Percentiles rank a stretch among this genome's conserved stretches.
Conservation (phyloP, 1,140 invertebrate genomes). For the Euura lappo region DNA sequence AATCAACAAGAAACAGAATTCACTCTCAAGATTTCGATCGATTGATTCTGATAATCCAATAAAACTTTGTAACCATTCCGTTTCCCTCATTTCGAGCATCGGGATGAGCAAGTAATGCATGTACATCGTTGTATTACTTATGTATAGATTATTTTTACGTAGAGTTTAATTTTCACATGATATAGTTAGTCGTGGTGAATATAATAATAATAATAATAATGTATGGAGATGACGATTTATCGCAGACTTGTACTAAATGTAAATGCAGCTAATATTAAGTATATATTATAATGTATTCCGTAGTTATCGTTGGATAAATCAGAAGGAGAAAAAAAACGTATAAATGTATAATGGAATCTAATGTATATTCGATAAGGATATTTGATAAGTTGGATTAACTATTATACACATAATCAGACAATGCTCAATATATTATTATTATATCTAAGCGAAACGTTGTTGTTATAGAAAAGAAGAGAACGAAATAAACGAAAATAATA, state of each 20-base stretch:
- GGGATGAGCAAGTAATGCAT: too few species aligned
- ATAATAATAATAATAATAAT: too few species aligned
- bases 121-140: too few species aligned
- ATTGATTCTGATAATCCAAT: too few species aligned
- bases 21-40: too few species aligned
- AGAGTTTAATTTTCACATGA: conserved; percentile 29
- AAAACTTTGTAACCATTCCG: too few species aligned
- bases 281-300: conserved; percentile 12
- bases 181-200: too few species aligned
- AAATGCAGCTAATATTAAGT: conserved; percentile 7
- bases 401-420: conserved; percentile 32
- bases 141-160: conserved; percentile 10
- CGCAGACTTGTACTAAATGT: conserved; percentile 29
- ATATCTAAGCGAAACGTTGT: conserved; percentile 50
- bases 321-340: too few species aligned
- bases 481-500: conserved; percentile 40
- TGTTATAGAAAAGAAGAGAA: conserved; percentile 53
- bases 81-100: too few species aligned
- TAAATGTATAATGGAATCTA: too few species aligned
- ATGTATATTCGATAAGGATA: conserved; percentile 13
- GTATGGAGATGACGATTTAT: conserved; percentile 14
- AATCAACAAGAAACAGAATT: too few species aligned
- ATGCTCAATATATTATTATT: conserved; percentile 53
- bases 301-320: conserved; percentile 24
- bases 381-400: conserved; percentile 30